phyloP scores from a whole-genome alignment of 2,797 vertebrate genomes.

The Poecilia gillii region DNA sequence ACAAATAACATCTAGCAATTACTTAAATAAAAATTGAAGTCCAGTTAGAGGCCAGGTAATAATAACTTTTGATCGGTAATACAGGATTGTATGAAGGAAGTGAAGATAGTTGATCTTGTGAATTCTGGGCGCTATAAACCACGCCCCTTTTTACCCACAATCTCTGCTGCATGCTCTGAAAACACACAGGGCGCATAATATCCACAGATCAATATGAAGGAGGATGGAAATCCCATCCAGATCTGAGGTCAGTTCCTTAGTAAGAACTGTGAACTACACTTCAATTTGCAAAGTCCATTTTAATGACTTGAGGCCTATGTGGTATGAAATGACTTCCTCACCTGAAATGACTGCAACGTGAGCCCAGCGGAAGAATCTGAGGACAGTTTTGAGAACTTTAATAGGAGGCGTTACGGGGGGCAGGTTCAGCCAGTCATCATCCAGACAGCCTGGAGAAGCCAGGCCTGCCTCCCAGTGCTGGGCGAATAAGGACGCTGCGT shows the following conservation, averaged over 20 bases:
- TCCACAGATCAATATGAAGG: neutral
- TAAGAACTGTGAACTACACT: neutral
- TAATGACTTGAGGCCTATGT: neutral
- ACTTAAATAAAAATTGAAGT: neutral
- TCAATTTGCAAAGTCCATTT: too few species aligned
- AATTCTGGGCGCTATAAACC: neutral
- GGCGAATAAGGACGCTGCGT: conserved; percentile 80
- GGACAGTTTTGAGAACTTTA: conserved; percentile 76
- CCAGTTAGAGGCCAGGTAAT: neutral
- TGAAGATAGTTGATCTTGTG: neutral
- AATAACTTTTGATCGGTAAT: neutral
- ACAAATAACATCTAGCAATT: neutral
- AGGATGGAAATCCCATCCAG: neutral
- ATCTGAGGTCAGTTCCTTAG: neutral
- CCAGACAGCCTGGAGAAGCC: conserved; percentile 78
- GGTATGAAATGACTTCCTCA: conserved; percentile 16
- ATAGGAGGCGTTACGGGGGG: conserved; percentile 71
- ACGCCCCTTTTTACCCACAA: neutral
- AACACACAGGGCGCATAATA: neutral
- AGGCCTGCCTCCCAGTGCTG: conserved; percentile 84
- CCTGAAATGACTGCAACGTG: conserved; percentile 83
- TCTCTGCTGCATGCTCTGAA: neutral
- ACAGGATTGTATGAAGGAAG: neutral
- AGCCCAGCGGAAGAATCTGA: conserved; percentile 85
- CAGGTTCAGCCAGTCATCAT: conserved; percentile 72